Conservation (phyloP, 2,888 invertebrate genomes). For the Rhogogaster chlorosoma region DNA sequence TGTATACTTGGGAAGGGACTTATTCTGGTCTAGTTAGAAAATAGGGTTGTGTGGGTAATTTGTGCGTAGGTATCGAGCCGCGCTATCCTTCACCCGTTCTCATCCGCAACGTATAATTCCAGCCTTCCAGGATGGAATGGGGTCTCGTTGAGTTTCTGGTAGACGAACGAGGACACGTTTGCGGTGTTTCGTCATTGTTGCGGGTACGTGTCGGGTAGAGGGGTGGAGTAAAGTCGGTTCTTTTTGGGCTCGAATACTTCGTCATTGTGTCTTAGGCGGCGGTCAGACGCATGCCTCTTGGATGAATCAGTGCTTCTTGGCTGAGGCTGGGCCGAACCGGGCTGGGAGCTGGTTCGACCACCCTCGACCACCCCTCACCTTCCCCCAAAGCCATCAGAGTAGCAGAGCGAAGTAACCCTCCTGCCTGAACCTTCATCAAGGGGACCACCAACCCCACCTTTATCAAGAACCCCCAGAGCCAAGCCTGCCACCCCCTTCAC, state of each 20-base stretch:
- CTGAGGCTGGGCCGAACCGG: slow-evolving; percentile 39
- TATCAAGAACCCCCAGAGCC: slow-evolving; percentile 72
- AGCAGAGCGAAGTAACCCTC: slow-evolving; percentile 76
- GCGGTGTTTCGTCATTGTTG: slow-evolving; percentile 39
- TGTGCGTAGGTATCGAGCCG: slow-evolving; percentile 15
- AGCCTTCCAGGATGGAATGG: background rate
- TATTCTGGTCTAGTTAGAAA: background rate
- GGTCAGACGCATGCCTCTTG: slow-evolving; percentile 71
- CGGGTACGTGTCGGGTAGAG: slow-evolving; percentile 13
- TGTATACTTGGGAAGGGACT: background rate
- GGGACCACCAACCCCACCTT: slow-evolving; percentile 76
- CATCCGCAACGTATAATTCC: slow-evolving; percentile 14
- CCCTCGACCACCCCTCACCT: slow-evolving; percentile 64
- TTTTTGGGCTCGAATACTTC: slow-evolving; percentile 64
- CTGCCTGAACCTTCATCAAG: slow-evolving; percentile 77
- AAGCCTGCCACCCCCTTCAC: slow-evolving; percentile 54
- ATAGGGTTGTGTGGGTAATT: slow-evolving; percentile 8
- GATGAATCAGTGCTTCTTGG: slow-evolving; percentile 77
- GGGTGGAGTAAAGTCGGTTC: slow-evolving; percentile 18
- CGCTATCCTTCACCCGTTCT: slow-evolving; percentile 10
- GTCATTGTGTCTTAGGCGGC: slow-evolving; percentile 65
- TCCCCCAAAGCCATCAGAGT: slow-evolving; percentile 73
- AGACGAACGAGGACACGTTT: slow-evolving; percentile 15
- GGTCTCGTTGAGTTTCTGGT: background rate
- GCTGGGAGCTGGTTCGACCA: slow-evolving; percentile 61